Percentiles rank a stretch among this genome's conserved stretches.
Conservation (phyloP, 2,113 vertebrate species). For the Petaurus breviceps region DNA sequence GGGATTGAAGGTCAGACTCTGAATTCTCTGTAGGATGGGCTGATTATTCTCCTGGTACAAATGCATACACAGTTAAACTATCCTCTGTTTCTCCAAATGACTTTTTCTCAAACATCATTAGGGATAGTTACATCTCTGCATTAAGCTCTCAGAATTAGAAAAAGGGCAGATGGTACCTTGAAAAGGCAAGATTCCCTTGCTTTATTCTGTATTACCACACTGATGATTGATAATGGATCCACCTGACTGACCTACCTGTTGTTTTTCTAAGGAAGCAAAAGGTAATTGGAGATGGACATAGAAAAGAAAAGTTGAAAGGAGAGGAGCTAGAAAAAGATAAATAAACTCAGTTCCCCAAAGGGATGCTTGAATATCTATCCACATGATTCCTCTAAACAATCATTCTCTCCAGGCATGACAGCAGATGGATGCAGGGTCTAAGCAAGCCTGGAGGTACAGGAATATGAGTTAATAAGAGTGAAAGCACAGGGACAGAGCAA, state of each 20-base stretch:
- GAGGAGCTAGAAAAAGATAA: not conserved
- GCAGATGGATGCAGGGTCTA: not conserved
- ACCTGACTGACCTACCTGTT: not conserved
- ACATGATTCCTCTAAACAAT: not conserved
- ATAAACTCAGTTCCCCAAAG: not conserved
- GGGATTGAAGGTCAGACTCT: not conserved
- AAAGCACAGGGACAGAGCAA: not conserved
- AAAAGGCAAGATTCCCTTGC: not conserved
- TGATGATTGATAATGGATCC: not conserved
- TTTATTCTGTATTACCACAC: not conserved
- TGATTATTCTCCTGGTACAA: not conserved
- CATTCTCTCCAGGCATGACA: not conserved
- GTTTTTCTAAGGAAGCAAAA: not conserved
- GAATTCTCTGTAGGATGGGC: not conserved
- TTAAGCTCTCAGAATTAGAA: constrained; percentile 37
- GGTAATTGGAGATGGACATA: not conserved
- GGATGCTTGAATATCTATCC: not conserved
- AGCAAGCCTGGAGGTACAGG: not conserved
- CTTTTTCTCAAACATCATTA: not conserved
- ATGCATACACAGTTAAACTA: not conserved
- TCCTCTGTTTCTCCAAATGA: not conserved
- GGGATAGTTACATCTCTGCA: constrained; percentile 1
- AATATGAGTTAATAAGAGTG: not conserved
- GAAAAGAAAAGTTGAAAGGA: not conserved
- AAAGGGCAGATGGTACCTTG: constrained; percentile 10